Conservation (phyloP, 2,888 invertebrate species). For the Macaria liturata region DNA sequence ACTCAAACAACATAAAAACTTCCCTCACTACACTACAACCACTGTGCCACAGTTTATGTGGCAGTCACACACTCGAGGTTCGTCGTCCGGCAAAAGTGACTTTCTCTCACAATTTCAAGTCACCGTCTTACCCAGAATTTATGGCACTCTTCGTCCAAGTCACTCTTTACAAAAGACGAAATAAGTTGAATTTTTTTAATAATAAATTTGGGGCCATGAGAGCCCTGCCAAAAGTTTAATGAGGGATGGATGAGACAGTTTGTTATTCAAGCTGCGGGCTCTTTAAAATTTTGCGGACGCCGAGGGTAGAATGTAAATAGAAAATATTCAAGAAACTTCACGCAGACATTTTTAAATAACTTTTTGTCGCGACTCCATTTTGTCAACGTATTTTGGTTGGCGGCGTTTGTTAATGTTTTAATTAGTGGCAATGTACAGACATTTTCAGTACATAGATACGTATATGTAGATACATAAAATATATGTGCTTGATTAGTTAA, state of each 20-base stretch:
- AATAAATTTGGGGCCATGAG: slow-evolving; percentile 42
- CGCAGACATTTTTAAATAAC: slow-evolving; percentile 17
- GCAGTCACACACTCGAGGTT: slow-evolving; percentile 35
- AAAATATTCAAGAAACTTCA: slow-evolving; percentile 26
- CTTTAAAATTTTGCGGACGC: slow-evolving; percentile 26
- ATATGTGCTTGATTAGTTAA: too few relatives aligned
- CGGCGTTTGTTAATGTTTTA: slow-evolving; percentile 11
- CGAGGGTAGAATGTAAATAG: slow-evolving; percentile 27
- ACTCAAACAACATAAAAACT: background rate
- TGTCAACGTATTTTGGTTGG: slow-evolving; percentile 6
- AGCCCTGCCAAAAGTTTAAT: slow-evolving; percentile 46
- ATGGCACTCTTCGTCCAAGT: slow-evolving; percentile 36
- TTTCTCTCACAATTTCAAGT: slow-evolving; percentile 57
- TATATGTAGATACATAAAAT: too few relatives aligned
- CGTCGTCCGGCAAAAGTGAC: slow-evolving; percentile 64
- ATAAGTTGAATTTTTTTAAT: slow-evolving; percentile 43
- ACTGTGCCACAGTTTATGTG: slow-evolving; percentile 11
- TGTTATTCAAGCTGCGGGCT: slow-evolving; percentile 30
- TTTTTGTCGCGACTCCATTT: slow-evolving; percentile 20
- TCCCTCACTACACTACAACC: slow-evolving; percentile 1
- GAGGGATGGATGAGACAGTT: slow-evolving; percentile 41
- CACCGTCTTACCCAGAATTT: slow-evolving; percentile 41
- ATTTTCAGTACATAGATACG: too few relatives aligned
- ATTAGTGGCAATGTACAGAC: background rate
- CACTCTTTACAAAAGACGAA: slow-evolving; percentile 43